Evolutionary conservation across 92 coral and sea anemone genomes (phyloP), one percentile per base, ranked within the genome.

Genomic region (Paragorgia papillata): DNA sequence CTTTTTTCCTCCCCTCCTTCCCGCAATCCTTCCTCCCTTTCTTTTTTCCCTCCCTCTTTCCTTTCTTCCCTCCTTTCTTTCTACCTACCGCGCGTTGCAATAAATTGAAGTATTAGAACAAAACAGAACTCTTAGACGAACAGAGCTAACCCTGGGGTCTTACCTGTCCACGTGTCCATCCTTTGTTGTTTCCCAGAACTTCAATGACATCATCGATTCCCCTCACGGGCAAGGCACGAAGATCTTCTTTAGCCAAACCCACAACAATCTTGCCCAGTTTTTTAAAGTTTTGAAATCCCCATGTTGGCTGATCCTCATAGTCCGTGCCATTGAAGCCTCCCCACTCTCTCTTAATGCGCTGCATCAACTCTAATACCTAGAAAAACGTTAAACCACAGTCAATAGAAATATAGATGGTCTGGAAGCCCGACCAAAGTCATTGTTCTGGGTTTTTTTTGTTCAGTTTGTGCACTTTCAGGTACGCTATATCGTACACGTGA

Each of bases 81-180:
- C n/a, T n/a, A n/a, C n/a, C n/a, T n/a, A n/a, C n/a, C n/a, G n/a
- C n/a, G n/a, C n/a, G n/a, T n/a, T n/a, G n/a, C n/a, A n/a, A n/a
- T n/a, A n/a, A n/a, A n/a, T n/a, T n/a, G n/a, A n/a, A n/a, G n/a
- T n/a, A n/a, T n/a, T n/a, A n/a, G n/a, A n/a, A n/a, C n/a, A n/a
- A n/a, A n/a, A n/a, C n/a, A n/a, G n/a, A n/a, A n/a, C n/a, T n/a
- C n/a, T n/a, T n/a, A n/a, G n/a, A n/a, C n/a, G n/a, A n/a, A n/a
- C n/a, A n/a, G n/a, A n/a, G n/a, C n/a, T n/a, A n/a, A n/a, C n/a
- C n/a, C n/a, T n/a, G 15, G 44, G 10, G 27, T 37, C 73, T 57
- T 70, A 88, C 97, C 93, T 93, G 97, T 20, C 97, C 97, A 69
- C 97, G 90, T 64, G 85, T 92, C 97, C 97, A 90, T 48, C 89